A percentile compares a stretch with the other conserved stretches of the same genome.
These are phyloP conservation scores for Peromyscus leucopus DNA, from an alignment of 2,113 vertebrate species.

Conservation along the genomic window DNA sequence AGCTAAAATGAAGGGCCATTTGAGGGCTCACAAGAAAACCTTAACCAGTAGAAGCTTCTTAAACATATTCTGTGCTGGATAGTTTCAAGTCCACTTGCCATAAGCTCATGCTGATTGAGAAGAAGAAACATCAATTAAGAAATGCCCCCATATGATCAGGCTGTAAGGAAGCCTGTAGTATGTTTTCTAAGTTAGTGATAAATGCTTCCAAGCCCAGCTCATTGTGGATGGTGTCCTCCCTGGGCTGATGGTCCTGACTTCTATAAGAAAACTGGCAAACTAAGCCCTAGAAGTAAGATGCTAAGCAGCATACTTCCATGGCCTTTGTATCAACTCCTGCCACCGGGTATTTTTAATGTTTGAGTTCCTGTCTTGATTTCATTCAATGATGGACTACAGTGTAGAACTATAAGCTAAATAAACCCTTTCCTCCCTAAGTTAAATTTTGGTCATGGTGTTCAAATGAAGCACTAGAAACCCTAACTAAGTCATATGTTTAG, in stretches of 20 bases:
- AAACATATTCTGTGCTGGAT: background rate
- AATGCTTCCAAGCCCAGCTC: accelerated
- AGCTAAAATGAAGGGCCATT: background rate
- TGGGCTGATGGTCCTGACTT: background rate
- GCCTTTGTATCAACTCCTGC: background rate
- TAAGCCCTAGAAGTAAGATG: background rate
- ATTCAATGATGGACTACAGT: background rate
- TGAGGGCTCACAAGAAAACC: background rate
- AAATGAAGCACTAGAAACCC: background rate
- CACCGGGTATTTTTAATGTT: background rate
- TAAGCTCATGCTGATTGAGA: background rate
- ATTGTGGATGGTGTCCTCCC: background rate
- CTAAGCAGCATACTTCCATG: no score
- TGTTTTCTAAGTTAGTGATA: background rate
- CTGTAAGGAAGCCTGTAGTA: background rate
- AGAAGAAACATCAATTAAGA: background rate
- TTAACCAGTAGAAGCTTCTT: no score
- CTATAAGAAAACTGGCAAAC: background rate
- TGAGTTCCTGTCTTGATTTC: no score
- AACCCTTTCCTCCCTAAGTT: background rate
- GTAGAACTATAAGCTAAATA: background rate
- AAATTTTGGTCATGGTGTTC: background rate
- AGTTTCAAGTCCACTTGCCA: background rate
- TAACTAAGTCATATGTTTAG: no score
- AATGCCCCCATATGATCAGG: background rate